Evolutionary conservation across 2,888 invertebrate species (phyloP).

Genomic region (Tolmerus cingulatus): DNA sequence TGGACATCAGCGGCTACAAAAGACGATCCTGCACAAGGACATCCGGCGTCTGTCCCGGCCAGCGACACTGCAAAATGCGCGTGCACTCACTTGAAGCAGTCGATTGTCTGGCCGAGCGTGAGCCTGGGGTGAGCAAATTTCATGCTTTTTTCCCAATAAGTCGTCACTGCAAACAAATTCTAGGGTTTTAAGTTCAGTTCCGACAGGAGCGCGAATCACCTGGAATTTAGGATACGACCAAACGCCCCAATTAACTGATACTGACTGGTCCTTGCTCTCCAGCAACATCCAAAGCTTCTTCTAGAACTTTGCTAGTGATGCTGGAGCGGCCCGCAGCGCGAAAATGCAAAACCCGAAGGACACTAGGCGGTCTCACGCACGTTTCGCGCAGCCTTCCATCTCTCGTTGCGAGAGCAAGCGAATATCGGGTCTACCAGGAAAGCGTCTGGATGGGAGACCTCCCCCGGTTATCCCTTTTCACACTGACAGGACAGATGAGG

Average conservation of each 20-base stretch:
- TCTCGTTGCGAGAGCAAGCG: neutral
- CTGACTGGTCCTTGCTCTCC: constrained; percentile 36
- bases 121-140: neutral
- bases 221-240: neutral
- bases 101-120: neutral
- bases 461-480: neutral
- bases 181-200: neutral
- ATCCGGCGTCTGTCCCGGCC: neutral
- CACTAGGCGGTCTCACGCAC: neutral
- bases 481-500: constrained; percentile 6
- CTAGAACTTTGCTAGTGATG: constrained; percentile 27
- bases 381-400: constrained; percentile 23
- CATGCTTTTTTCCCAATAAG: neutral
- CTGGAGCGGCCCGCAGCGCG: constrained; percentile 19
- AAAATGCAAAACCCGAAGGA: neutral
- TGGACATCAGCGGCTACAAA: neutral
- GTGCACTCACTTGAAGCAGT: neutral
- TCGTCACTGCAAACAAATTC: neutral
- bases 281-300: constrained; percentile 30
- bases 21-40: neutral
- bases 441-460: neutral
- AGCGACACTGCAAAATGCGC: neutral
- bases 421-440: neutral
- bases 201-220: constrained; percentile 15
- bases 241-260: constrained; percentile 36